Base-by-base conservation (phyloP, 2,113 vertebrate species). In the Nicator chloris region DNA sequence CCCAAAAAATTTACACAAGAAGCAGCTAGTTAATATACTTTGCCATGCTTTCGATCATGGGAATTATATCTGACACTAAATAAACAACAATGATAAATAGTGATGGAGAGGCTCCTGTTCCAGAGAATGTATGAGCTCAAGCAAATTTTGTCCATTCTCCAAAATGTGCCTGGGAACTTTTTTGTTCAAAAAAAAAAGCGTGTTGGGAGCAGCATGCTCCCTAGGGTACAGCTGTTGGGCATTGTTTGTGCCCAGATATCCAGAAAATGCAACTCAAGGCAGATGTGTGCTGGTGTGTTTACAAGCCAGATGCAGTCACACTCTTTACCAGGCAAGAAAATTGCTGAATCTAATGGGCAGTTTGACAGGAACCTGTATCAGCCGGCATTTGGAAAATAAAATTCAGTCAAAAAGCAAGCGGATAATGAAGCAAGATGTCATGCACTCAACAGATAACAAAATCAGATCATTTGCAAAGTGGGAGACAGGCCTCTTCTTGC, bases 121-220 rank as follows among this genome's bases (percentile, higher is more conserved):
- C 63, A 57, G 53, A 72, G 51, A 35, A 78, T 0, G 2, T 5
- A 33, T 7, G 24, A 86, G 27, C 23, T 47, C 39, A 2, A 61
- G 4, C 6, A 65, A 86, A 19, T 53, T 45, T 51, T 30, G 2
- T 8, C 17, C 4, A 42, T 65, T 53, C 16, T 24, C 31, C n/a
- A 45, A 83, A 76, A 40, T 0, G 1, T 1, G 2, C 3, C 47
- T 23, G 16, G 2, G 0, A 31, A 3, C 8, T 27, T 31, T 78
- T 45, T 57, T 69, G 22, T 71, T 42, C 23, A 22, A 35, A 50
- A 63, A 22, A 35, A 50, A 63, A 61, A 56, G 13, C 3, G 15
- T n/a, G 19, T 9, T 50, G 27, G 61, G 69, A 71, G 59, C 71
- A 56, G 28, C 0, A 0, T 47, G 51, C 19, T 86, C 19, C 39